Conservation (phyloP, 2,888 invertebrate genomes). For the Biston stratarius region DNA sequence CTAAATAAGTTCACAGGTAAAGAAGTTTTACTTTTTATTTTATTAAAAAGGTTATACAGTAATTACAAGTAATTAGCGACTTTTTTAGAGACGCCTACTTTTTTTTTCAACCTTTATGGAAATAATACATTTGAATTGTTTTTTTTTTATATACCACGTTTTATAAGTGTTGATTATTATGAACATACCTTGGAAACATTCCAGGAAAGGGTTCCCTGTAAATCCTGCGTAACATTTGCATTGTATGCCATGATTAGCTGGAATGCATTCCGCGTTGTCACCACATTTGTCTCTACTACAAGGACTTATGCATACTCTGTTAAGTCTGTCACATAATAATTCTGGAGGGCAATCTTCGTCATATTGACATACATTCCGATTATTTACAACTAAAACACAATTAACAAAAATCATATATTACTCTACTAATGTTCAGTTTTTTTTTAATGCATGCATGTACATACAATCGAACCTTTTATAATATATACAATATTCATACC, state of each 20-base stretch:
- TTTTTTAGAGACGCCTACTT: too few species aligned
- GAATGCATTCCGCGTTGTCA: conserved; percentile 92
- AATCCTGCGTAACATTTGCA: conserved; percentile 91
- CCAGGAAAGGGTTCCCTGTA: conserved; percentile 91
- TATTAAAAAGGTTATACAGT: too few species aligned
- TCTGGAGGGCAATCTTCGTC: conserved; percentile 96
- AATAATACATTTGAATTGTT: too few species aligned
- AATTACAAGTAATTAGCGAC: too few species aligned
- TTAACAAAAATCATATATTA: background rate
- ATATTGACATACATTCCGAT: conserved; percentile 90
- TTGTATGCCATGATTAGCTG: conserved; percentile 91
- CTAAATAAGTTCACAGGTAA: too few species aligned
- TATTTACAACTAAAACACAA: conserved; percentile 28
- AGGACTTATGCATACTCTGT: conserved; percentile 93
- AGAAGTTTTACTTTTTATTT: too few species aligned
- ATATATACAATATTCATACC: conserved; percentile 82
- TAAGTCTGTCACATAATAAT: conserved; percentile 93
- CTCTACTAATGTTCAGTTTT: background rate
- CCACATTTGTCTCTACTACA: conserved; percentile 93
- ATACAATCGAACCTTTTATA: background rate
- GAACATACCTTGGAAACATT: conserved; percentile 87
- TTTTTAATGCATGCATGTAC: background rate
- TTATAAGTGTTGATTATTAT: background rate
- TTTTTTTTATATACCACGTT: too few species aligned
- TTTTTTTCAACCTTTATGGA: too few species aligned